Conservation (phyloP, 2,113 vertebrate species). For the Tympanuchus pallidicinctus region DNA sequence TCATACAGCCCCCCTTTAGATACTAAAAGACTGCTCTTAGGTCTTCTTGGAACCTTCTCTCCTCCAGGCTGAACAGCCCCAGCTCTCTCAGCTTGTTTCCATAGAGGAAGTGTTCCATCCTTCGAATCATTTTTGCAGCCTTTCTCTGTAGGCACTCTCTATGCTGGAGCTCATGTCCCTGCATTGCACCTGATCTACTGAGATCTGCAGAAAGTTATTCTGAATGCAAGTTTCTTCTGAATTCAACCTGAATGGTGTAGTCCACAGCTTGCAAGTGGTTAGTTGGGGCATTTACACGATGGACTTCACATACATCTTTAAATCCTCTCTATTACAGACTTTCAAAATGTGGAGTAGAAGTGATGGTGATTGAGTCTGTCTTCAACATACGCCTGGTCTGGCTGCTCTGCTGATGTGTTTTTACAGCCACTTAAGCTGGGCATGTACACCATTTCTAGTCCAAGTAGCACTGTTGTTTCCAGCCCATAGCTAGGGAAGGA, state of each 20-base stretch:
- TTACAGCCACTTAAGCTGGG: accelerated
- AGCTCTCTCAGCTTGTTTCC: too few relatives aligned
- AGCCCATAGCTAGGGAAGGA: not conserved
- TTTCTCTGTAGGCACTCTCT: too few relatives aligned
- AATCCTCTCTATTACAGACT: not conserved
- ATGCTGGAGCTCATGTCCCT: not conserved
- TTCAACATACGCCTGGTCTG: accelerated
- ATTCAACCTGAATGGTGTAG: not conserved
- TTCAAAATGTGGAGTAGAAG: not conserved
- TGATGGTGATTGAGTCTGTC: accelerated
- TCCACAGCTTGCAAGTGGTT: not conserved
- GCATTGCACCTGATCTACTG: not conserved
- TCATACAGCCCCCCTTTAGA: too few relatives aligned
- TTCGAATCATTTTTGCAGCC: too few relatives aligned
- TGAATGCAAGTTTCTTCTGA: not conserved
- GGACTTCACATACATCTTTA: not conserved
- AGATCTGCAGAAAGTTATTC: not conserved
- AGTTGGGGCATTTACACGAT: accelerated
- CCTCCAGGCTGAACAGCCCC: too few relatives aligned
- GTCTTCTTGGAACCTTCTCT: too few relatives aligned
- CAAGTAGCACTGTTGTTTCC: not conserved
- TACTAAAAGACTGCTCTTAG: too few relatives aligned
- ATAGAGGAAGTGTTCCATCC: too few relatives aligned
- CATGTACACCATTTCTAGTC: not conserved
- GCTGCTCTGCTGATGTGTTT: not conserved